These are phyloP conservation scores for Labrus mixtus DNA, from an alignment of 2,113 vertebrate genomes.

Conservation along the genomic window DNA sequence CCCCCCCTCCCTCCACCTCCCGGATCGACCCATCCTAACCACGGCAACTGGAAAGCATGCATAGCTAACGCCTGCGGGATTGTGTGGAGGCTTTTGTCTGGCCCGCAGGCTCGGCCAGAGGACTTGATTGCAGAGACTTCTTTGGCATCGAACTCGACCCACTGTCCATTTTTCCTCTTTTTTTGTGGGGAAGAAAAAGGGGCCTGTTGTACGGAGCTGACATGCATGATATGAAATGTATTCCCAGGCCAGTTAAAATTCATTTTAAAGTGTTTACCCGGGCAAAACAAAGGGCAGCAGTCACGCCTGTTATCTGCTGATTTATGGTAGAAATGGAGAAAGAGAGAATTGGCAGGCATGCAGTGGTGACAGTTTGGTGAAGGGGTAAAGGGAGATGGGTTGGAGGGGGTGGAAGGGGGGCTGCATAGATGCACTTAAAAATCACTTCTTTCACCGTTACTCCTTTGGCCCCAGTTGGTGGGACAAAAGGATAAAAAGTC, in stretches of 20 bases:
- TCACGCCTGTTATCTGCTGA: constrained; percentile 88
- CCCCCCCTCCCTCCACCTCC: constrained; percentile 76
- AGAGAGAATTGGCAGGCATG: constrained; percentile 68
- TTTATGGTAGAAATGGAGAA: constrained; percentile 82
- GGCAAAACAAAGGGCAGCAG: constrained; percentile 88
- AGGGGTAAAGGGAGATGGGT: constrained; percentile 42
- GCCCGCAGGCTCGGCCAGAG: constrained; percentile 86
- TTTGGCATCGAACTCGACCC: constrained; percentile 88
- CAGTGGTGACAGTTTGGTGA: constrained; percentile 65
- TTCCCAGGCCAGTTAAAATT: constrained; percentile 91
- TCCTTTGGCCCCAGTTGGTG: constrained; percentile 1
- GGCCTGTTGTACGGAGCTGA: constrained; percentile 87
- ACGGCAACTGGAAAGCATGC: constrained; percentile 96
- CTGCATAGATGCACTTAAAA: constrained; percentile 51
- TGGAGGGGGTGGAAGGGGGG: constrained; percentile 9
- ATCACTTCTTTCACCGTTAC: constrained; percentile 62
- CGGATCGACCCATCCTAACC: constrained; percentile 86
- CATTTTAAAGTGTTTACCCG: constrained; percentile 94
- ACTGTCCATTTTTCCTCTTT: constrained; percentile 57
- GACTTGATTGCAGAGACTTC: constrained; percentile 86
- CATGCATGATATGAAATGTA: constrained; percentile 92
- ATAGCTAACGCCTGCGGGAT: constrained; percentile 91
- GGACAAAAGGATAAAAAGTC: constrained; percentile 62
- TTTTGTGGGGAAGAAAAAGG: constrained; percentile 73
- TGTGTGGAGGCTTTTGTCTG: constrained; percentile 92